Percentiles rank a stretch among this genome's conserved stretches.
These are phyloP conservation scores for Willowsia nigromaculata DNA, from an alignment of 2,888 invertebrate species.

Conservation along the genomic window DNA sequence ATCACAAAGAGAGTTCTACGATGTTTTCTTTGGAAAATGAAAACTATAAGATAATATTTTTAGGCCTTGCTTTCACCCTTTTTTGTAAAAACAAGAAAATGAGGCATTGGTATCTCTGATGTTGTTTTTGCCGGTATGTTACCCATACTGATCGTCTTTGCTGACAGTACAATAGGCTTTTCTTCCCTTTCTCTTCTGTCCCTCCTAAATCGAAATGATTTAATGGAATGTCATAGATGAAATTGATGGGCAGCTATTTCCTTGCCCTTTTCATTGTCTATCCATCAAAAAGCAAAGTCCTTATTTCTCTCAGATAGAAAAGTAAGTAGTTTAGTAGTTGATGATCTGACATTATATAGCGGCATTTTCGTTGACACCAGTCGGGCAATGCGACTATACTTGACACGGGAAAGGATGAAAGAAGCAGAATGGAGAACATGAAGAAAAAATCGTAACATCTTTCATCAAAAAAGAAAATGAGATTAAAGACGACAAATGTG, in stretches of 20 bases:
- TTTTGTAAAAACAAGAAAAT: neutral
- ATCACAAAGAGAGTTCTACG: no score
- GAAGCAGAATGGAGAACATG: neutral
- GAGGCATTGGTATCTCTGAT: neutral
- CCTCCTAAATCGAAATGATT: constrained; percentile 44
- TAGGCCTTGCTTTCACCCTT: neutral
- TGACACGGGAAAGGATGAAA: neutral
- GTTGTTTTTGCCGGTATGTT: neutral
- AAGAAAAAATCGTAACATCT: constrained; percentile 17
- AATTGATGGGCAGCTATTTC: constrained; percentile 67
- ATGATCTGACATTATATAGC: neutral
- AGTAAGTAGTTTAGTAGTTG: neutral
- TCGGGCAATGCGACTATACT: neutral
- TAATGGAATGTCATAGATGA: constrained; percentile 69
- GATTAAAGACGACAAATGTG: constrained; percentile 52
- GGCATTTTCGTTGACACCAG: neutral
- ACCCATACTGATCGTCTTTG: neutral
- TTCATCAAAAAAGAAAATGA: constrained; percentile 55
- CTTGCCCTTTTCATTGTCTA: neutral
- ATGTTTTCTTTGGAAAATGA: no score
- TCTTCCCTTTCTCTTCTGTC: neutral
- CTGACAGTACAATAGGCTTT: neutral
- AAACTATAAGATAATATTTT: no score
- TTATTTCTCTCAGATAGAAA: neutral
- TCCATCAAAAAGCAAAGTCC: neutral